phyloP scores from a whole-genome alignment of 1,140 invertebrate species.

The Asbolus verrucosus region DNA sequence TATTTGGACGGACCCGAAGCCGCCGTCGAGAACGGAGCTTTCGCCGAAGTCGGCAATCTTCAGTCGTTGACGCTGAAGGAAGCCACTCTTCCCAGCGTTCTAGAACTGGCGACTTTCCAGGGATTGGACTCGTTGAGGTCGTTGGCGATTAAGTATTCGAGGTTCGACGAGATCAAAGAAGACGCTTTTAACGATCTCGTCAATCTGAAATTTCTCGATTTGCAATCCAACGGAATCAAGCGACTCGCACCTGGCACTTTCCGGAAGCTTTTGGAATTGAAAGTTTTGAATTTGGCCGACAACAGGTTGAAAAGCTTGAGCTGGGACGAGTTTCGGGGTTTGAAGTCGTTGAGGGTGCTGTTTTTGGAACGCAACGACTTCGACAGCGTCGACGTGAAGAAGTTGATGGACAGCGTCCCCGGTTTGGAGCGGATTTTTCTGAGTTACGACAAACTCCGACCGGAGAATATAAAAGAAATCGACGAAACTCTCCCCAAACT shows the following conservation, averaged over 20 bases:
- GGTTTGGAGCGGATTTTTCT: constrained; percentile 17
- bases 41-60: background rate
- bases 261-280: constrained; percentile 1
- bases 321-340: background rate
- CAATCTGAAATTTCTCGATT: constrained; percentile 33
- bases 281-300: constrained; percentile 25
- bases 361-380: constrained; percentile 22
- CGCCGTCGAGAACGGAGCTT: background rate
- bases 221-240: constrained; percentile 19
- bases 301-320: constrained; percentile 20
- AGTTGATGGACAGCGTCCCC: background rate
- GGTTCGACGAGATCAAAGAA: background rate
- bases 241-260: background rate
- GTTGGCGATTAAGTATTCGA: background rate
- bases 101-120: background rate
- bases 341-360: constrained; percentile 8
- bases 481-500: constrained; percentile 11
- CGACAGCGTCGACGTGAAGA: background rate
- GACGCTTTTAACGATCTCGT: background rate
- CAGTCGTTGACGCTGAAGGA: background rate
- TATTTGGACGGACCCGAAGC: background rate
- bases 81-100: background rate
- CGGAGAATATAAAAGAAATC: background rate
- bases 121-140: background rate
- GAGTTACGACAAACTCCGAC: background rate